phyloP scores from a whole-genome alignment of 2,113 vertebrate genomes.

The Petrocephalus microphthalmus region DNA sequence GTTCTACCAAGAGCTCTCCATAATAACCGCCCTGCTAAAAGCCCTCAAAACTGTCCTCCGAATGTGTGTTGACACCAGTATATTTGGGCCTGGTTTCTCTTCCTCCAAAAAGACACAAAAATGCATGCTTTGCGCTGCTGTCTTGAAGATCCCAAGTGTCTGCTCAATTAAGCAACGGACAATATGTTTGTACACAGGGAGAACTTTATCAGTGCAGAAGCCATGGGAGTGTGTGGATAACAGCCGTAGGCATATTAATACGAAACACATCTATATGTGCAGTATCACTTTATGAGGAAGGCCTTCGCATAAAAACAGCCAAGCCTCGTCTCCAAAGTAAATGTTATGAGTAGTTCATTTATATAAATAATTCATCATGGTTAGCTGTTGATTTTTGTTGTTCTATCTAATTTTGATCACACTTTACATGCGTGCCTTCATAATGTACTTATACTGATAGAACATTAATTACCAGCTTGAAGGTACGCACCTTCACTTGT shows the following conservation, averaged over 20 bases:
- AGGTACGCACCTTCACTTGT: neutral
- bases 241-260: neutral
- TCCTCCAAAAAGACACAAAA: neutral
- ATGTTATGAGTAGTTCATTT: neutral
- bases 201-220: slow-evolving; percentile 1
- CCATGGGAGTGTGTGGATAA: neutral
- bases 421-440: neutral
- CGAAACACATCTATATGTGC: neutral
- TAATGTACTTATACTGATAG: neutral
- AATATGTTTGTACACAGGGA: neutral
- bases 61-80: neutral
- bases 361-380: neutral
- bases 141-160: neutral
- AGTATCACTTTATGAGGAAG: neutral
- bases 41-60: neutral
- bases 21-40: neutral
- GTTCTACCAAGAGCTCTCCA: neutral
- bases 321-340: neutral
- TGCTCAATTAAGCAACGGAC: neutral
- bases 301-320: neutral
- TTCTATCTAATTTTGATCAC: too few species aligned
- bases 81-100: neutral
- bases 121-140: neutral
- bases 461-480: neutral
- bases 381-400: neutral